Base-by-base conservation (phyloP, 2,888 invertebrate species). In the Epinotia demarniana region DNA sequence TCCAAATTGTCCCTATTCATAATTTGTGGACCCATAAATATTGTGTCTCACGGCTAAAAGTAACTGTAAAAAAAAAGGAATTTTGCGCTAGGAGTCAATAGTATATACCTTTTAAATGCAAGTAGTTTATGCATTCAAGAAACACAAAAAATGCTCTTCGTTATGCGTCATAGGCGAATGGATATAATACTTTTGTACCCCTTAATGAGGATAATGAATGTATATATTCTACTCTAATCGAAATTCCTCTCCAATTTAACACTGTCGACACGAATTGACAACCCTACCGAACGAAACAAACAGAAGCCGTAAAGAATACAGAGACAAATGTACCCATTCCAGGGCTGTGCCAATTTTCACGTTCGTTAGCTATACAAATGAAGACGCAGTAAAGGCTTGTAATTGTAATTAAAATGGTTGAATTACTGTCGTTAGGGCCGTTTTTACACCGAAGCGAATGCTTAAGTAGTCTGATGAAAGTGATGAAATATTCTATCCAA, bases 341-440 rank as follows among this genome's bases (percentile, higher is more conserved):
- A 55, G 68, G 71, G 72, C 73, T 73, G 80, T 77, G 69, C 69
- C 79, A 82, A 85, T 86, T 85, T 83, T 81, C 84, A 81, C 80
- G 83, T 82, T 84, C 83, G 83, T 85, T 85, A 81, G 80, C 80
- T 79, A 82, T 81, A 82, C 85, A 83, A 87, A 87, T 85, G 86
- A 81, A 78, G 81, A 75, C 78, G 80, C 80, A 80, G 82, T 86
- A 82, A 84, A 83, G 82, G 84, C 79, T 76, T 81, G 82, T 85
- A 86, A 88, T 85, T 83, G 84, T 87, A 84, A 88, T 87, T 87
- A 85, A 86, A 87, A 83, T 84, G 83, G 81, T 78, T 83, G 79
- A 79, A 82, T 78, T 81, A 79, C 80, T 81, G 83, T 84, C 85
- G 79, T 79, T 78, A 68, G 78, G 78, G 77, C 6, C 27, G 9